Conservation (phyloP, 2,113 vertebrate genomes). For the Callipepla squamata region DNA sequence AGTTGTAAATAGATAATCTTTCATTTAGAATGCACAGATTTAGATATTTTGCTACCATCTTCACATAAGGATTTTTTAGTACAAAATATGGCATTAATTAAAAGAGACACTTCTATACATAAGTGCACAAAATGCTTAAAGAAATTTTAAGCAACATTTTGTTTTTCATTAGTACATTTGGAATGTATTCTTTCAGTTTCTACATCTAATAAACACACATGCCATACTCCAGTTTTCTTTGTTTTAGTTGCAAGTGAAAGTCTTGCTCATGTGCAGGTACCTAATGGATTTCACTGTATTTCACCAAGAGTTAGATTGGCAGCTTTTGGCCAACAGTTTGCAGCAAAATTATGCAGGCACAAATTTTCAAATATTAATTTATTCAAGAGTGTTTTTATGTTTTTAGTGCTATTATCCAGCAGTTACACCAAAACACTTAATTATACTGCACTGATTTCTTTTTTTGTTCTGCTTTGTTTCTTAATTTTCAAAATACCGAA, state of each 20-base stretch:
- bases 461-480: neutral
- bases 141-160: neutral
- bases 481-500: neutral
- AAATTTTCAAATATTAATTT: neutral
- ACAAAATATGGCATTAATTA: neutral
- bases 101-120: neutral
- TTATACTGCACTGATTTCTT: fast-evolving
- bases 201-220: neutral
- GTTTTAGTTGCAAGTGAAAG: neutral
- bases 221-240: neutral
- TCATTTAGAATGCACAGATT: neutral
- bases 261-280: neutral
- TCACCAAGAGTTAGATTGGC: neutral
- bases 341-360: neutral
- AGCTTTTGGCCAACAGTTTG: neutral
- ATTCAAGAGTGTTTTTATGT: neutral
- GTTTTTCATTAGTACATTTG: neutral
- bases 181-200: neutral
- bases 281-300: neutral
- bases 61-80: neutral
- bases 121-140: neutral
- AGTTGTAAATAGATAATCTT: neutral
- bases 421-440: neutral
- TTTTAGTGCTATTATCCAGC: neutral
- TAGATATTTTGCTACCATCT: neutral